Conservation (phyloP, 2,113 vertebrate genomes). For the Scomber colias region DNA sequence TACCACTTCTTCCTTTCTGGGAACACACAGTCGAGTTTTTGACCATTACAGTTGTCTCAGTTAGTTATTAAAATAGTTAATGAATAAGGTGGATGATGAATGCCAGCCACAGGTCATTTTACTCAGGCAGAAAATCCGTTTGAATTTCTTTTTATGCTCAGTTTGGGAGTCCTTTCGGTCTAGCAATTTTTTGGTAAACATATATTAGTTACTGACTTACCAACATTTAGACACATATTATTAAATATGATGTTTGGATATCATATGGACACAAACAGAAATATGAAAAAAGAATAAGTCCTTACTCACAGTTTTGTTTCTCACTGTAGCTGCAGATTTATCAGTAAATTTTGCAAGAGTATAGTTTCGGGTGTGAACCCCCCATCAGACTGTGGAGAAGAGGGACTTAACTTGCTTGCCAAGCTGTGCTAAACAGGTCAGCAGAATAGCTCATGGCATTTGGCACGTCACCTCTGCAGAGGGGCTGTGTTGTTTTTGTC, state of each 20-base stretch:
- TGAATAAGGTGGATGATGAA: neutral
- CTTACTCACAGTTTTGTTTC: constrained; percentile 60
- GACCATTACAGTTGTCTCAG: no score
- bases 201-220: no score
- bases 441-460: constrained; percentile 42
- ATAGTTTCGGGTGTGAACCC: neutral
- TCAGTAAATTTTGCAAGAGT: constrained; percentile 1
- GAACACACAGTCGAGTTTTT: neutral
- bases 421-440: neutral
- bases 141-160: neutral
- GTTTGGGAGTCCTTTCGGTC: neutral
- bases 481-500: constrained; percentile 70
- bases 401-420: neutral
- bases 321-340: neutral
- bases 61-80: neutral
- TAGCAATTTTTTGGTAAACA: neutral
- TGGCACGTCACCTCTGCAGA: constrained; percentile 36
- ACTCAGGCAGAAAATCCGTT: neutral
- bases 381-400: neutral
- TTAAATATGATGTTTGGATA: no score
- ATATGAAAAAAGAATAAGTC: neutral
- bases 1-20: neutral
- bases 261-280: neutral
- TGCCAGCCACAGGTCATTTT: neutral
- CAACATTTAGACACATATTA: neutral